Evolutionary conservation across 2,888 invertebrate species (phyloP).

Genomic region (Tinea semifulvella): DNA sequence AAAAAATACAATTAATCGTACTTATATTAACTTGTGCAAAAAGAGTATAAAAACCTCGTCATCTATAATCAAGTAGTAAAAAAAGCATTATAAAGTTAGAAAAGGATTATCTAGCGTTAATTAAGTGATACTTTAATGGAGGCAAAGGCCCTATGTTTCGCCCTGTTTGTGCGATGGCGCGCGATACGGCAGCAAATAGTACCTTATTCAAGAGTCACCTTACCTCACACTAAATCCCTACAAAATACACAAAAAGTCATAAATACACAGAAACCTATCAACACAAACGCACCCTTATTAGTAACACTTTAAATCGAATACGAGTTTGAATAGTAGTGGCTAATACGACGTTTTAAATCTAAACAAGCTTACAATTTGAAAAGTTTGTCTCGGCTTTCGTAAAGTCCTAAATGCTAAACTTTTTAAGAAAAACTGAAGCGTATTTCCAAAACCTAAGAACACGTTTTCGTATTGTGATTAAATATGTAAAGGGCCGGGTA

Average conservation of each 20-base stretch:
- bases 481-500: neutral
- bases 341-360: slow-evolving; percentile 2
- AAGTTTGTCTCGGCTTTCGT: neutral
- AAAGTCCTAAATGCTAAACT: neutral
- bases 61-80: neutral
- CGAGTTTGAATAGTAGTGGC: neutral
- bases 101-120: slow-evolving; percentile 10
- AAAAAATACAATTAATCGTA: too few species aligned
- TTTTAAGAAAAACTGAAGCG: neutral
- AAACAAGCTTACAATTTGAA: slow-evolving; percentile 5
- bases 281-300: neutral
- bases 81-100: neutral
- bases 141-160: slow-evolving; percentile 6
- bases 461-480: neutral
- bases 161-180: slow-evolving; percentile 49
- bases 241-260: neutral
- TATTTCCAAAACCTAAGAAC: neutral
- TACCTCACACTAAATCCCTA: slow-evolving; percentile 44
- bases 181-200: slow-evolving; percentile 65
- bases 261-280: neutral
- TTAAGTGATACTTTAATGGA: slow-evolving; percentile 10
- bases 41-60: neutral
- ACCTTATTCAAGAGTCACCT: slow-evolving; percentile 58
- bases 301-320: neutral
- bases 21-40: too few species aligned